Conservation (phyloP, 2,888 invertebrate genomes). For the Leptopilina drosophilae region DNA sequence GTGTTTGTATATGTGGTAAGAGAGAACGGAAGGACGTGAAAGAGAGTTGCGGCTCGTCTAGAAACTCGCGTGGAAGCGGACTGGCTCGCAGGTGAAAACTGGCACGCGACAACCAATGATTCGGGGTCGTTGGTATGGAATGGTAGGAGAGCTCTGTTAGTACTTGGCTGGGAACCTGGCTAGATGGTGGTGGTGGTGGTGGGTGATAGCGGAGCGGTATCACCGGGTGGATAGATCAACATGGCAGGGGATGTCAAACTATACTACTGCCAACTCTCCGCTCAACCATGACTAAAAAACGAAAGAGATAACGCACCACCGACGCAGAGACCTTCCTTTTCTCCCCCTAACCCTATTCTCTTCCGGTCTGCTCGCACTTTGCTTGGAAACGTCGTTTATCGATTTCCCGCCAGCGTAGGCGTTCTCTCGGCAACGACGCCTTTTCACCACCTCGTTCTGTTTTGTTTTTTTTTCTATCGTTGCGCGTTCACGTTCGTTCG, state of each 20-base stretch:
- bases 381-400: constrained; percentile 52
- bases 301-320: constrained; percentile 14
- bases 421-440: constrained; percentile 48
- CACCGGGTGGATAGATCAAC: background rate
- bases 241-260: background rate
- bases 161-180: constrained; percentile 25
- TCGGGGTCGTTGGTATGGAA: constrained; percentile 28
- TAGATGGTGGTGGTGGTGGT: constrained; percentile 2
- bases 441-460: constrained; percentile 27
- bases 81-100: constrained; percentile 40
- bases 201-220: background rate
- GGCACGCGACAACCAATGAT: constrained; percentile 35
- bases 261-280: background rate
- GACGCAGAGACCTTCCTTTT: constrained; percentile 14
- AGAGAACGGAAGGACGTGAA: constrained; percentile 34
- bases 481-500: constrained; percentile 6
- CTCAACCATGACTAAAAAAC: background rate
- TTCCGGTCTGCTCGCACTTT: constrained; percentile 35
- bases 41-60: constrained; percentile 5
- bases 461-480: background rate
- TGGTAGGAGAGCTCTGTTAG: constrained; percentile 22
- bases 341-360: constrained; percentile 39
- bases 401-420: constrained; percentile 58
- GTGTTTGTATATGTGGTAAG: no score
- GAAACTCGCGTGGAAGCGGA: constrained; percentile 37